phyloP scores from a whole-genome alignment of 2,888 invertebrate genomes.

The Himalopsyche kuldschensis region DNA sequence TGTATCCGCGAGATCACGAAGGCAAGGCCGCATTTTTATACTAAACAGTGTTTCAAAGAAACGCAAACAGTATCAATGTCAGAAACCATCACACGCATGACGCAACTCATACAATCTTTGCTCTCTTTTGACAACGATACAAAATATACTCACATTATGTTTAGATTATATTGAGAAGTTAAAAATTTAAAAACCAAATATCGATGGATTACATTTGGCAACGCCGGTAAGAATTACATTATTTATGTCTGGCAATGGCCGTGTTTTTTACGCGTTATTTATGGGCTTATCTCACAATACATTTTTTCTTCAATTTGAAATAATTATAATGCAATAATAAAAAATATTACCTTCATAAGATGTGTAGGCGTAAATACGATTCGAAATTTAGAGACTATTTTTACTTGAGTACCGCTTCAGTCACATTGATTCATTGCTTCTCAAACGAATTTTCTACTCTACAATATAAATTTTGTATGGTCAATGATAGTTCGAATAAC shows the following conservation, averaged over 20 bases:
- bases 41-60: background rate
- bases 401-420: too few species aligned
- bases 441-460: too few species aligned
- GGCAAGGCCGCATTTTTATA: background rate
- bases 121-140: background rate
- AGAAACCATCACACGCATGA: background rate
- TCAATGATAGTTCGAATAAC: too few species aligned
- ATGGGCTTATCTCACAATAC: background rate
- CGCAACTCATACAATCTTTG: background rate
- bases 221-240: background rate
- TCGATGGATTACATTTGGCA: background rate
- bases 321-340: too few species aligned
- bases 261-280: background rate
- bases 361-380: too few species aligned
- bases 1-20: background rate
- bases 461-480: too few species aligned
- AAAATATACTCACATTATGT: background rate
- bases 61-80: background rate
- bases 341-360: too few species aligned
- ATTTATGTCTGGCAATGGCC: background rate
- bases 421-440: too few species aligned
- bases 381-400: too few species aligned
- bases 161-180: background rate
- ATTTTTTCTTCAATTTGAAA: background rate
- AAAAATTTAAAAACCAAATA: background rate